phyloP scores from a whole-genome alignment of 1,140 invertebrate genomes.

The Eumaeus atala region DNA sequence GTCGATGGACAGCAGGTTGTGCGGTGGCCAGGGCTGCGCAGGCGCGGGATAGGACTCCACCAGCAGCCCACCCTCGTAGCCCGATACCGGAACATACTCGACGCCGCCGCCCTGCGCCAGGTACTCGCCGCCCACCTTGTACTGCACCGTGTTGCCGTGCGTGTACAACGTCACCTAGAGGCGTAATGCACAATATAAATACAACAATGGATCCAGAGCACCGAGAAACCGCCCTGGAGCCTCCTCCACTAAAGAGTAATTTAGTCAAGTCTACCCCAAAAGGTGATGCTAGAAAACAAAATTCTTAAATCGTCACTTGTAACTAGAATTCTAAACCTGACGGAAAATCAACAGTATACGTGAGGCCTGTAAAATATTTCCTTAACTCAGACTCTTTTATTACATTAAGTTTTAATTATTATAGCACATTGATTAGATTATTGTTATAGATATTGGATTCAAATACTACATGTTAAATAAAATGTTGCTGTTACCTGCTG shows the following conservation, averaged over 20 bases:
- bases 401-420: too few species aligned
- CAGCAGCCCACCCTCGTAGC: constrained; percentile 57
- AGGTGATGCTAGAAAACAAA: too few species aligned
- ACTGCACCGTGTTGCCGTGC: constrained; percentile 64
- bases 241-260: too few species aligned
- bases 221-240: too few species aligned
- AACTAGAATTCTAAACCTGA: too few species aligned
- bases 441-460: background rate
- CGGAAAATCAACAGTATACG: too few species aligned
- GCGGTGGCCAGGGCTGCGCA: constrained; percentile 49
- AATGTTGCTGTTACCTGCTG: constrained; percentile 46
- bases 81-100: constrained; percentile 60
- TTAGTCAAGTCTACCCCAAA: too few species aligned
- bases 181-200: too few species aligned
- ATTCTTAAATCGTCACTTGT: too few species aligned
- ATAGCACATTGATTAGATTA: background rate
- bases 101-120: constrained; percentile 50
- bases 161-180: constrained; percentile 74
- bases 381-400: too few species aligned
- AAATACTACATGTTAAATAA: background rate
- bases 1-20: constrained; percentile 60
- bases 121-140: constrained; percentile 69
- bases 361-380: too few species aligned
- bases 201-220: too few species aligned
- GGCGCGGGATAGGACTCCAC: constrained; percentile 58